These are phyloP conservation scores for Bungarus multicinctus DNA, from an alignment of 2,113 vertebrate species.

Conservation along the genomic window DNA sequence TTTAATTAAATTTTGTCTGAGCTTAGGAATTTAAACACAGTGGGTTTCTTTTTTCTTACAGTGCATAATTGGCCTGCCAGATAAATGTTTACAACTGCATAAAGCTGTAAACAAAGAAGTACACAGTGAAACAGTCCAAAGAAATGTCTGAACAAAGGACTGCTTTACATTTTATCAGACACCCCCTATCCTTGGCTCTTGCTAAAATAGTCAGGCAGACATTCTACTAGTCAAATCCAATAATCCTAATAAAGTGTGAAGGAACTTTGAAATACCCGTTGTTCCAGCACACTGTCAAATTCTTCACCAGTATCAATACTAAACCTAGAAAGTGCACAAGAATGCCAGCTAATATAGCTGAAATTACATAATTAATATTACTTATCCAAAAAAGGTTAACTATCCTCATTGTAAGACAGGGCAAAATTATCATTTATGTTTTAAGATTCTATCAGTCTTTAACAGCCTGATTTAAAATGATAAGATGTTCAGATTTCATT, in stretches of 20 bases:
- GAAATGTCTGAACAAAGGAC: not conserved
- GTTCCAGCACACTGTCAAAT: not conserved
- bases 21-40: constrained; percentile 18
- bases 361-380: not conserved
- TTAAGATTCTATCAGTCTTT: not conserved
- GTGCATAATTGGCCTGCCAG: constrained; percentile 23
- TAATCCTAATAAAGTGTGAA: not conserved
- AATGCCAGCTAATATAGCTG: not conserved
- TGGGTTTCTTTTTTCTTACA: constrained; percentile 8
- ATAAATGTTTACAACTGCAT: constrained; percentile 19
- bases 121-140: constrained; percentile 43
- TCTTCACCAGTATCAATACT: not conserved
- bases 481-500: not conserved
- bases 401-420: not conserved
- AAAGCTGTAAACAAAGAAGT: constrained; percentile 34
- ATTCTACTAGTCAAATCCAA: not conserved
- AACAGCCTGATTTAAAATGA: not conserved
- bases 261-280: not conserved
- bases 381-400: not conserved
- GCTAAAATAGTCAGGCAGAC: not conserved
- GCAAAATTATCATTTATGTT: no score
- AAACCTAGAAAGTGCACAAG: not conserved
- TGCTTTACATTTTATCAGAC: not conserved
- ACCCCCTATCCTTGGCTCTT: not conserved
- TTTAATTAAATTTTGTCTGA: constrained; percentile 50